Evolutionary conservation across 1,140 invertebrate genomes (phyloP).

Genomic region (Watersipora subatra): DNA sequence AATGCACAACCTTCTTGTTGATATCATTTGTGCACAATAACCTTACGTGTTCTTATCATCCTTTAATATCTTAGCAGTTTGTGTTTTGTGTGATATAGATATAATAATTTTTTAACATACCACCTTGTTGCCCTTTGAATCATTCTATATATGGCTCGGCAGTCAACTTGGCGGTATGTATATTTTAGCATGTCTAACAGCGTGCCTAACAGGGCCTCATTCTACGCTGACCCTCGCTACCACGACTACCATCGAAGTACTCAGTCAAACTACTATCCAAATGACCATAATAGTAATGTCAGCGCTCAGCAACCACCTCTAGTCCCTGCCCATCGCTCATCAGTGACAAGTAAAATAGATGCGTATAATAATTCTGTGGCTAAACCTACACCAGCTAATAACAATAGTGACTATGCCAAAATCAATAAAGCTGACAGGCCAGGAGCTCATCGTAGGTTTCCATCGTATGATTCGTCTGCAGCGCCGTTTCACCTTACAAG

Average conservation of each 20-base stretch:
- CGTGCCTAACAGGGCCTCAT: background rate
- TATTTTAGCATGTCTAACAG: background rate
- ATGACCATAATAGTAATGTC: background rate
- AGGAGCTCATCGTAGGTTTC: background rate
- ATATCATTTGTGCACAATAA: too few species aligned
- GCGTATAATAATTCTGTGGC: background rate
- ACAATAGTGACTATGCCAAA: too few species aligned
- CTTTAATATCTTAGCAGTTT: too few species aligned
- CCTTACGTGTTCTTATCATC: too few species aligned
- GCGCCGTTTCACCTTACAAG: background rate
- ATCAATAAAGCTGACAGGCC: too few species aligned
- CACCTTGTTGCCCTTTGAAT: too few species aligned
- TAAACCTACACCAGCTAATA: too few species aligned
- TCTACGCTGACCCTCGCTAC: background rate
- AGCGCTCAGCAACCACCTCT: background rate
- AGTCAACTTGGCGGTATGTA: too few species aligned
- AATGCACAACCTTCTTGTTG: too few species aligned
- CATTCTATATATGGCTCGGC: too few species aligned
- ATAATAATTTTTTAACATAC: too few species aligned
- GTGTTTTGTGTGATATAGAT: too few species aligned
- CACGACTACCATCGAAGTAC: background rate
- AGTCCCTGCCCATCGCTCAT: background rate
- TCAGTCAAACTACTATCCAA: background rate
- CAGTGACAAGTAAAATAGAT: background rate
- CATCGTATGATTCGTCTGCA: background rate